These are phyloP conservation scores for Mesopsocus fuscifrons DNA, from an alignment of 2,888 invertebrate species.

Conservation along the genomic window DNA sequence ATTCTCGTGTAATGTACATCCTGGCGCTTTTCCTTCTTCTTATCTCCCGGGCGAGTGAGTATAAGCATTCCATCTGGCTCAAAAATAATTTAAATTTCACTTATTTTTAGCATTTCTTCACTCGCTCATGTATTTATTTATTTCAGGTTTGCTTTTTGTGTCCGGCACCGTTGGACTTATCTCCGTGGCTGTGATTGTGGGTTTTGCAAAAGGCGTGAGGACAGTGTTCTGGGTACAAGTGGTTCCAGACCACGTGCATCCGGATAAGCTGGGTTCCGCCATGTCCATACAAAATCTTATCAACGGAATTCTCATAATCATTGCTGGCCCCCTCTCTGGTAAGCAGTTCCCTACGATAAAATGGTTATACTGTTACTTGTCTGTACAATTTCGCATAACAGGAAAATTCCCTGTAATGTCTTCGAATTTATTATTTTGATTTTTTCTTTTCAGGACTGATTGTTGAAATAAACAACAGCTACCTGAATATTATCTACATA, in stretches of 20 bases:
- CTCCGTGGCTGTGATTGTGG: constrained; percentile 35
- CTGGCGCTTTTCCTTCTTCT: constrained; percentile 38
- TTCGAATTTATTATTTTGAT: too few relatives aligned
- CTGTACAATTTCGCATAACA: too few relatives aligned
- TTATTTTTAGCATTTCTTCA: too few relatives aligned
- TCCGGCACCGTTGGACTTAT: neutral
- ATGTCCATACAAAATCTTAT: constrained; percentile 49
- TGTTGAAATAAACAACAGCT: constrained; percentile 39
- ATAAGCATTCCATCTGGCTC: too few relatives aligned
- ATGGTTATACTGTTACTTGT: too few relatives aligned
- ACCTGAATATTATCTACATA: constrained; percentile 30
- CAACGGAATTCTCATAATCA: constrained; percentile 30
- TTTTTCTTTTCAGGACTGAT: constrained; percentile 33
- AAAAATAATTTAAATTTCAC: too few relatives aligned
- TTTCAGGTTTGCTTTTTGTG: neutral
- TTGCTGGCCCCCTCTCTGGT: constrained; percentile 16
- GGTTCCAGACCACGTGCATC: constrained; percentile 45
- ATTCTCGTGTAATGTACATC: constrained; percentile 43
- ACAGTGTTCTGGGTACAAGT: constrained; percentile 49
- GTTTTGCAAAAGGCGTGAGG: constrained; percentile 46
- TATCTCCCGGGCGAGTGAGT: constrained; percentile 41
- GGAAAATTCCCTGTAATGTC: neutral
- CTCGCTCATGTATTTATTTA: neutral
- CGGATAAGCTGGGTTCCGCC: constrained; percentile 44
- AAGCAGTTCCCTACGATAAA: neutral